phyloP scores from a whole-genome alignment of 2,113 vertebrate species.

The Heptranchias perlo region DNA sequence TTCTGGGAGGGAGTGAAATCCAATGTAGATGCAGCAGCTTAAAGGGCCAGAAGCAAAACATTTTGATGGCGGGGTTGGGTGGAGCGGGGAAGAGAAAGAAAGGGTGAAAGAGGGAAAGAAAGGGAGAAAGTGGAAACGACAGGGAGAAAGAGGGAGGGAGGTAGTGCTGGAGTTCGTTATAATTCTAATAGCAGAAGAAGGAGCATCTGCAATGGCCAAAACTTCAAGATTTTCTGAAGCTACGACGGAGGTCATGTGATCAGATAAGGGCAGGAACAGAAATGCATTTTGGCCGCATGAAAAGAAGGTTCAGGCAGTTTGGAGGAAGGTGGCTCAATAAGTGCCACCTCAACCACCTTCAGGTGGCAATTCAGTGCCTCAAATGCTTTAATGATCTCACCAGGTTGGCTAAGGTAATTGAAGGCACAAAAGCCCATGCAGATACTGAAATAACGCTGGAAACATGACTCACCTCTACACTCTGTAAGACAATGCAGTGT shows the following conservation, averaged over 20 bases:
- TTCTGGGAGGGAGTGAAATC: background rate
- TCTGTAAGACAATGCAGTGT: too few relatives aligned
- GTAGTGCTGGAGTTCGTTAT: background rate
- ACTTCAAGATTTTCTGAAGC: too few relatives aligned
- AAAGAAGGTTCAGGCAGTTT: too few relatives aligned
- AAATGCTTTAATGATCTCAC: too few relatives aligned
- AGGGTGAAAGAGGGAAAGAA: background rate
- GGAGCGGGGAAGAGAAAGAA: background rate
- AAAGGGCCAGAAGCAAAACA: background rate
- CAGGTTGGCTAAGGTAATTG: too few relatives aligned
- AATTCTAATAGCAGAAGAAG: background rate
- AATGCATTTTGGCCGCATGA: too few relatives aligned
- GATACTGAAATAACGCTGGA: too few relatives aligned
- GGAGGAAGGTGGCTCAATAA: too few relatives aligned
- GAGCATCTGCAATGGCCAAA: background rate
- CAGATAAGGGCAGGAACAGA: background rate
- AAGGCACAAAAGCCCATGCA: too few relatives aligned
- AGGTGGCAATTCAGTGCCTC: too few relatives aligned
- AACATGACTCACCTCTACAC: too few relatives aligned
- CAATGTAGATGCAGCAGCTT: background rate
- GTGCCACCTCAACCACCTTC: too few relatives aligned
- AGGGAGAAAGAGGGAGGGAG: background rate
- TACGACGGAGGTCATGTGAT: background rate
- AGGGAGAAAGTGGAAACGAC: background rate
- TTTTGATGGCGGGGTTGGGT: background rate